Evolutionary conservation across 2,888 invertebrate species (phyloP).

Genomic region (Drosophila atroscutellata): DNA sequence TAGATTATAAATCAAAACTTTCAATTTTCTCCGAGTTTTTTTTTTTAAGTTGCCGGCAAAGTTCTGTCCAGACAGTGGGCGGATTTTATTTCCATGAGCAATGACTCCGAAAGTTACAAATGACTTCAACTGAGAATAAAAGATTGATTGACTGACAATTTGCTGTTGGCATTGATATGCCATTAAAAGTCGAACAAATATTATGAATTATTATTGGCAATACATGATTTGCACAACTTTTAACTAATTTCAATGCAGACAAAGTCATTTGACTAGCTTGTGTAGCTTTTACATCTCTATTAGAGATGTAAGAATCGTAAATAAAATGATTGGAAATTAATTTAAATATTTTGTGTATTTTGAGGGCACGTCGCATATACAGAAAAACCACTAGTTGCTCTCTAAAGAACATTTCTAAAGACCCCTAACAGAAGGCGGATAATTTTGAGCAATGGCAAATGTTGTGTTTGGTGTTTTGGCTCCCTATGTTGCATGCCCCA

Average conservation of each 20-base stretch:
- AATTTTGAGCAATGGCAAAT: background rate
- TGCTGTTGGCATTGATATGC: constrained; percentile 24
- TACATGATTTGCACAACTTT: constrained; percentile 10
- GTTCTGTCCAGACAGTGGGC: constrained; percentile 50
- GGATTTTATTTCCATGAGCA: constrained; percentile 17
- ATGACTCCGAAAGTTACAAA: constrained; percentile 24
- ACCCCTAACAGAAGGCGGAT: background rate
- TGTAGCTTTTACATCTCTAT: background rate
- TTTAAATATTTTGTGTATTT: background rate
- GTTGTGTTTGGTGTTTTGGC: constrained; percentile 28
- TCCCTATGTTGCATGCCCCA: constrained; percentile 47
- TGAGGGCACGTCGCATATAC: too few species aligned
- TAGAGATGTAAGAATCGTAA: background rate
- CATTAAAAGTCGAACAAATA: constrained; percentile 36
- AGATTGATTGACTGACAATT: constrained; percentile 69
- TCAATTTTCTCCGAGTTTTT: constrained; percentile 67
- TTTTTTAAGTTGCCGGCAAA: constrained; percentile 56
- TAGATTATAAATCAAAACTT: constrained; percentile 81
- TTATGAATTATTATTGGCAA: constrained; percentile 38
- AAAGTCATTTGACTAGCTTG: background rate
- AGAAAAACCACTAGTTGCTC: background rate
- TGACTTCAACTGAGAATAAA: constrained; percentile 43
- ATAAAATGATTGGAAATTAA: background rate
- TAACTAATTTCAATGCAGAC: constrained; percentile 9
- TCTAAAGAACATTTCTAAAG: background rate